A percentile compares a stretch with the other conserved stretches of the same genome.
Conservation (phyloP, 2,888 invertebrate species). For the Melieria omissa region DNA sequence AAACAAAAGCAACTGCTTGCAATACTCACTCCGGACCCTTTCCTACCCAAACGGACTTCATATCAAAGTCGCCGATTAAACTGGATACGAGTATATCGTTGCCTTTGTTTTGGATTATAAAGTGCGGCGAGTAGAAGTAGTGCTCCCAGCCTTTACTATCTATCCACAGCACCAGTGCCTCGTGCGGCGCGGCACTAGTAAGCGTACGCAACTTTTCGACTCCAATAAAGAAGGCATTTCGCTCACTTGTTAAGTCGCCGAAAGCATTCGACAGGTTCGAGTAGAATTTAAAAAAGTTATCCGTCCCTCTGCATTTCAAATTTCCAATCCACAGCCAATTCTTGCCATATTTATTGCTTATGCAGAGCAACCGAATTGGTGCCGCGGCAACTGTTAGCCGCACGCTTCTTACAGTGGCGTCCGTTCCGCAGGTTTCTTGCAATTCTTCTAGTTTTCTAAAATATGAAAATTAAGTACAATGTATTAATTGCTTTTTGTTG, state of each 20-base stretch:
- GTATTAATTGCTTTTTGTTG: too few relatives aligned
- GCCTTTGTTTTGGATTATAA: neutral
- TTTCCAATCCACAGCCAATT: constrained; percentile 18
- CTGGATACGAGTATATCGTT: neutral
- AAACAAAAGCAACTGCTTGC: too few relatives aligned
- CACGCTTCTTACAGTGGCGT: too few relatives aligned
- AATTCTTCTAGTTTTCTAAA: too few relatives aligned
- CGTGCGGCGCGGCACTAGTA: constrained; percentile 42
- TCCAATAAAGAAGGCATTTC: constrained; percentile 51
- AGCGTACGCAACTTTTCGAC: constrained; percentile 48
- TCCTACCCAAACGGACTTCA: too few relatives aligned
- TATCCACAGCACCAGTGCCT: constrained; percentile 46
- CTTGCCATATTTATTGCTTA: constrained; percentile 16
- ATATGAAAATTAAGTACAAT: too few relatives aligned
- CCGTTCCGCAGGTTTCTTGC: too few relatives aligned
- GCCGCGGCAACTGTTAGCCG: neutral
- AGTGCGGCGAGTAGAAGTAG: constrained; percentile 47
- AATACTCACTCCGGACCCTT: too few relatives aligned
- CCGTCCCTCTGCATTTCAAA: neutral
- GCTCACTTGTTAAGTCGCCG: constrained; percentile 46
- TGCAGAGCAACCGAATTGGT: neutral
- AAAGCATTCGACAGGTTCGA: constrained; percentile 46
- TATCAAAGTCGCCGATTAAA: too few relatives aligned
- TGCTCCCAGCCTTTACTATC: constrained; percentile 40
- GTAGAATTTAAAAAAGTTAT: neutral